phyloP scores from a whole-genome alignment of 1,140 invertebrate species.

The Conus ventricosus region DNA sequence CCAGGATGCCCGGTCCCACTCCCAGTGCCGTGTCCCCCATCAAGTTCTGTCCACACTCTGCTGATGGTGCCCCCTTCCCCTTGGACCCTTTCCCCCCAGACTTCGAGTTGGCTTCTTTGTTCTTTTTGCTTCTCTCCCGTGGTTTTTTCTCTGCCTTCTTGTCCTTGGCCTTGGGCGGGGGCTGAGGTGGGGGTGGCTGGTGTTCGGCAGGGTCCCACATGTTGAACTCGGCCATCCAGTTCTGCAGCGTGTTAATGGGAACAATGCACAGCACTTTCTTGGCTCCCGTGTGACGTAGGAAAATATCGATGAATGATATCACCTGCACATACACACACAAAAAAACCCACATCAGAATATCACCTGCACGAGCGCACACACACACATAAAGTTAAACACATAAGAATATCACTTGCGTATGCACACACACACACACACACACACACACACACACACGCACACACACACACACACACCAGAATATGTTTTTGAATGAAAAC shows the following conservation, averaged over 20 bases:
- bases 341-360: too few relatives aligned
- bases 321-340: conserved; percentile 72
- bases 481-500: too few relatives aligned
- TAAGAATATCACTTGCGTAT: too few relatives aligned
- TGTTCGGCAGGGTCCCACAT: conserved; percentile 88
- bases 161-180: background rate
- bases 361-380: too few relatives aligned
- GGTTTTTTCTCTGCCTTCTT: conserved; percentile 8
- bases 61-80: background rate
- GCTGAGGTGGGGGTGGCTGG: conserved; percentile 24
- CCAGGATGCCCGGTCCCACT: background rate
- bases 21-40: background rate
- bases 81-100: background rate
- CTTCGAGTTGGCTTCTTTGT: background rate
- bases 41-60: background rate
- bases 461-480: too few relatives aligned
- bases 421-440: too few relatives aligned
- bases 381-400: too few relatives aligned
- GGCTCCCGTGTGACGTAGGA: conserved; percentile 91
- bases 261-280: conserved; percentile 96
- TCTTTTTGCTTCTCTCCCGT: conserved; percentile 1
- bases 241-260: conserved; percentile 99
- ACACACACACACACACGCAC: too few relatives aligned
- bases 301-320: conserved; percentile 96
- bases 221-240: conserved; percentile 98